A percentile compares a stretch with the other conserved stretches of the same genome.
phyloP scores from a whole-genome alignment of 2,113 vertebrate genomes.

The Poicephalus meyeri region DNA sequence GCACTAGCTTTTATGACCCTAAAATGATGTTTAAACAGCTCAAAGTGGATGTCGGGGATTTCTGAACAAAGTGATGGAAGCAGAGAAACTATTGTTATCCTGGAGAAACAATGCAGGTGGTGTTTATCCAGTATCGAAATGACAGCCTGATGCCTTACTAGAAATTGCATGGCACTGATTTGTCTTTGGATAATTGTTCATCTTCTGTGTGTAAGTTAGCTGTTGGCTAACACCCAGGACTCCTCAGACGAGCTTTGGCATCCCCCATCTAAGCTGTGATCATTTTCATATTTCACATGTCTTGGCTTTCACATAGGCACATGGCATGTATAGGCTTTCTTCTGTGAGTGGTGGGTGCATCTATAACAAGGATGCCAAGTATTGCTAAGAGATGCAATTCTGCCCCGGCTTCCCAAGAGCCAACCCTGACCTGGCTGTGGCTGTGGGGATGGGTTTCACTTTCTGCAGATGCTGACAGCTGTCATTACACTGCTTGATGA shows the following conservation, averaged over 20 bases:
- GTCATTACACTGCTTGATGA: background rate
- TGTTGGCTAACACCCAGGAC: slow-evolving; percentile 22
- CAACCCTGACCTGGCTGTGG: background rate
- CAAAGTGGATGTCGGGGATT: background rate
- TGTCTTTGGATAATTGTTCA: slow-evolving; percentile 43
- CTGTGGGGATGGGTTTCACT: background rate
- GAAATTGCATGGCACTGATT: background rate
- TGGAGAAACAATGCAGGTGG: background rate
- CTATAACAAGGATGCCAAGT: background rate
- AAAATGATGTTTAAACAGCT: background rate
- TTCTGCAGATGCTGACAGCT: background rate
- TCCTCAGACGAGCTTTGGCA: slow-evolving; percentile 27
- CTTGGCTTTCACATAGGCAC: background rate
- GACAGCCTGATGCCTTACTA: background rate
- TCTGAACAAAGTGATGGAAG: background rate
- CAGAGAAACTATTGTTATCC: background rate
- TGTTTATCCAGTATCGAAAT: slow-evolving; percentile 1
- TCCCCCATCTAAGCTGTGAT: slow-evolving; percentile 33
- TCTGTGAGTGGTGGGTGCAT: background rate
- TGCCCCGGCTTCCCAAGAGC: background rate
- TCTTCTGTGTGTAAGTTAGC: background rate
- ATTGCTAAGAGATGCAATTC: background rate
- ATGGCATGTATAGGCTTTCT: background rate
- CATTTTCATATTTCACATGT: slow-evolving; percentile 35
- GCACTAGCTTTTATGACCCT: background rate